Percentiles rank a stretch among this genome's conserved stretches.
phyloP scores from a whole-genome alignment of 2,113 vertebrate genomes.

The Ophthalmolycus amberensis region DNA sequence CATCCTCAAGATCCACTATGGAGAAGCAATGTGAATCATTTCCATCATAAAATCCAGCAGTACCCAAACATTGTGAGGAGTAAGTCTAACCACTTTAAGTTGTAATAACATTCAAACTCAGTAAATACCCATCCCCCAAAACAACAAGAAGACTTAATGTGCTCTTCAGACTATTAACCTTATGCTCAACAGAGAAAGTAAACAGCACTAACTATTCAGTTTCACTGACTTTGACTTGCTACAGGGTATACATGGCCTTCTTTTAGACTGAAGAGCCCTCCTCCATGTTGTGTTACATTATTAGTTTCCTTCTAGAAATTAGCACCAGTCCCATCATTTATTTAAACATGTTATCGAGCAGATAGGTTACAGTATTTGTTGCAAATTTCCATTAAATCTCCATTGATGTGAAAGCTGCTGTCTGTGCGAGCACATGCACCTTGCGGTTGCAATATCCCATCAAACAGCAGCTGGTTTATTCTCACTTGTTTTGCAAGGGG shows the following conservation, averaged over 20 bases:
- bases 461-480: constrained; percentile 17
- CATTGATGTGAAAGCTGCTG: not conserved
- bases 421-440: not conserved
- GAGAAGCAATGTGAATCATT: not conserved
- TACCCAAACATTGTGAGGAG: not conserved
- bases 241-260: not conserved
- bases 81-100: not conserved
- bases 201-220: not conserved
- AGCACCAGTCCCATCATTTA: not conserved
- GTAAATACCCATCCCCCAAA: not conserved
- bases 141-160: not conserved
- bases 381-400: not conserved
- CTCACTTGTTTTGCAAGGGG: constrained; percentile 86
- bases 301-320: not conserved
- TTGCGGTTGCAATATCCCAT: not conserved
- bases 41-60: not conserved
- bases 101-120: not conserved
- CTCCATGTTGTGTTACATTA: not conserved
- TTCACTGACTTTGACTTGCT: not conserved
- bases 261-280: not conserved
- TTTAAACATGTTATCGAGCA: not conserved
- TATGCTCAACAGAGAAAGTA: not conserved
- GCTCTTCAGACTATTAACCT: not conserved
- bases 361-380: not conserved
- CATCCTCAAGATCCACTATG: not conserved